These are phyloP conservation scores for Amblyornis subalaris DNA, from an alignment of 2,113 vertebrate genomes.

Conservation along the genomic window DNA sequence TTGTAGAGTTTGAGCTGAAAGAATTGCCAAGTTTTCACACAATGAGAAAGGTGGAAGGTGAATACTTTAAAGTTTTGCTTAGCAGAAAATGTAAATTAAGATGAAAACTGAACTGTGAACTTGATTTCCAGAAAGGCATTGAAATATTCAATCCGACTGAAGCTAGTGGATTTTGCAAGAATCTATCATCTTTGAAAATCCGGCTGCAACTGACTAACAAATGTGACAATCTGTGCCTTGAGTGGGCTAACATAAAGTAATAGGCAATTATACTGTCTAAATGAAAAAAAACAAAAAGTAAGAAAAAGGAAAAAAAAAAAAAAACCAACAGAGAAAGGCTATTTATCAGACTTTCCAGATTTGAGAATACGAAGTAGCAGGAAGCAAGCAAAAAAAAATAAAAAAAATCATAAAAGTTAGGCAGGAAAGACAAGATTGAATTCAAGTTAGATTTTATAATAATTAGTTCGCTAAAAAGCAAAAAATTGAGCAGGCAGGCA, in stretches of 20 bases:
- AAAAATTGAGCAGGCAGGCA: background rate
- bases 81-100: background rate
- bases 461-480: background rate
- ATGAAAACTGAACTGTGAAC: background rate
- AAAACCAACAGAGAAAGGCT: background rate
- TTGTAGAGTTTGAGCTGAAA: background rate
- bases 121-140: background rate
- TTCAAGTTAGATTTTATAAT: background rate
- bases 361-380: background rate
- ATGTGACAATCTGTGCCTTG: background rate
- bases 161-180: background rate
- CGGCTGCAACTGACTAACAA: background rate
- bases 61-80: background rate
- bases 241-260: background rate
- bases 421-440: background rate
- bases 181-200: background rate
- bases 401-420: background rate
- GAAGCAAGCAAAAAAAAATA: background rate
- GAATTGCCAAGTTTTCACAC: constrained; percentile 1
- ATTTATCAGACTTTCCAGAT: background rate
- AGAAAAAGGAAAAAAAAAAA: background rate
- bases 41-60: constrained; percentile 12
- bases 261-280: background rate
- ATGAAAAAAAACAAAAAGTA: background rate
- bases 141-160: background rate